Base-by-base conservation (phyloP, 1,140 invertebrate species). In the Drosophila tropicalis region DNA sequence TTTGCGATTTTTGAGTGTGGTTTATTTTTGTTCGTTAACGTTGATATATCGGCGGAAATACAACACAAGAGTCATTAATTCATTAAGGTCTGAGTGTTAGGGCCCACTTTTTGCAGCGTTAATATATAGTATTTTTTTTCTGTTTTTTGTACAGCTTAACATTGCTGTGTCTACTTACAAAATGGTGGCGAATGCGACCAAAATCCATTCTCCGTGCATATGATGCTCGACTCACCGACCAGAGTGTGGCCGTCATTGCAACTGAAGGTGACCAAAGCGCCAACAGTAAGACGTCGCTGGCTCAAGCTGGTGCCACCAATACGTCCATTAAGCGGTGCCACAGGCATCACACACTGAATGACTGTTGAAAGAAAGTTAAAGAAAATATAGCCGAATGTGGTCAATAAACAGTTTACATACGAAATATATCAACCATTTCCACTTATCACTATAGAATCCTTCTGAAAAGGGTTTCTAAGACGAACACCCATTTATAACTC, bases 171-270 rank as follows among this genome's bases (percentile, higher is more conserved):
- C 76, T 92, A 92, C 92, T 93, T 93, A 93, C 97, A 98, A 84
- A 96, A 94, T 69, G 97, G 97, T n/a, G 96, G 94, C 62, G 96
- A 94, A 91, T 97, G 96, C 7, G 96, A 97, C 97, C 97, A 98
- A 73, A 95, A 95, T 40, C 97, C 97, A 75, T 95, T 96, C 92
- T 97, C 96, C 15, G 95, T 96, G 92, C 97, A 98, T 17, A 97
- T 96, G 69, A 96, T 95, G 29, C 95, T 96, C 0, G 94, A 94
- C 91, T 97, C 96, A 2, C 97, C 97, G 41, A 96, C 93, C 2
- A 97, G 92, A 67, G 95, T 94, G 90, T 96, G 95, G 1, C 95
- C 93, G 74, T 93, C 94, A 81, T 93, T 94, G 87, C 97, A 97
- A 34, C 95, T 93, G 89, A 96, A 97, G 82, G 96, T 95, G 55